These are phyloP conservation scores for Dorcus hopei DNA, from an alignment of 2,888 invertebrate genomes.

Conservation along the genomic window DNA sequence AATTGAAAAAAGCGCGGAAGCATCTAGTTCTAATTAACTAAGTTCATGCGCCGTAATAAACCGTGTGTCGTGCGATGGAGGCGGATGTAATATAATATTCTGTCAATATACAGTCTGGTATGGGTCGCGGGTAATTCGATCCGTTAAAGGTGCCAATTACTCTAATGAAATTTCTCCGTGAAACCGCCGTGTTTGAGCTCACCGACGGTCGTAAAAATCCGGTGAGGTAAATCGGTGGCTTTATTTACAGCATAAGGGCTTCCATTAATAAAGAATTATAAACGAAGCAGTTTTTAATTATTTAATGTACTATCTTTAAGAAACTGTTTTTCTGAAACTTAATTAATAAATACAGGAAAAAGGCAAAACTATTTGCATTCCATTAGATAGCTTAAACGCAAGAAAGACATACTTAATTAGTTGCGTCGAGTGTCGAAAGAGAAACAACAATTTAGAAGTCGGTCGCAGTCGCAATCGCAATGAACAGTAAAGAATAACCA, in stretches of 20 bases:
- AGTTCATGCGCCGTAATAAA: conserved; percentile 13
- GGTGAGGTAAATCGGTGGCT: conserved; percentile 4
- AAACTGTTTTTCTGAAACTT: too few relatives aligned
- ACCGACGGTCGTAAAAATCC: conserved; percentile 6
- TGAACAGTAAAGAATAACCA: too few relatives aligned
- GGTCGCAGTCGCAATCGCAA: too few relatives aligned
- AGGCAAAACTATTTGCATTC: too few relatives aligned
- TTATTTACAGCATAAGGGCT: neutral
- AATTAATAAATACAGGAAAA: too few relatives aligned
- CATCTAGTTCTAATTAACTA: conserved; percentile 14
- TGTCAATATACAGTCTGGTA: conserved; percentile 25
- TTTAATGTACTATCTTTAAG: too few relatives aligned
- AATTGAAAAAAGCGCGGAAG: conserved; percentile 7
- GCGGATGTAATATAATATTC: conserved; percentile 27
- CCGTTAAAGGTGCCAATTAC: conserved; percentile 23
- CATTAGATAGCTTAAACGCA: too few relatives aligned
- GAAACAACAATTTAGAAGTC: too few relatives aligned
- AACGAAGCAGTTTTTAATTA: too few relatives aligned
- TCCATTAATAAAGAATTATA: neutral
- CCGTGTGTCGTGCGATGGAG: conserved; percentile 8
- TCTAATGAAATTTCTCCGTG: conserved; percentile 24
- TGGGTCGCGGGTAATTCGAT: conserved; percentile 22
- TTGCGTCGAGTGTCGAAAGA: too few relatives aligned
- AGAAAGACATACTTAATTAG: too few relatives aligned
- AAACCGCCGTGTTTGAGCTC: conserved; percentile 6